phyloP scores from a whole-genome alignment of 2,113 vertebrate species.

The Alouatta palliata region DNA sequence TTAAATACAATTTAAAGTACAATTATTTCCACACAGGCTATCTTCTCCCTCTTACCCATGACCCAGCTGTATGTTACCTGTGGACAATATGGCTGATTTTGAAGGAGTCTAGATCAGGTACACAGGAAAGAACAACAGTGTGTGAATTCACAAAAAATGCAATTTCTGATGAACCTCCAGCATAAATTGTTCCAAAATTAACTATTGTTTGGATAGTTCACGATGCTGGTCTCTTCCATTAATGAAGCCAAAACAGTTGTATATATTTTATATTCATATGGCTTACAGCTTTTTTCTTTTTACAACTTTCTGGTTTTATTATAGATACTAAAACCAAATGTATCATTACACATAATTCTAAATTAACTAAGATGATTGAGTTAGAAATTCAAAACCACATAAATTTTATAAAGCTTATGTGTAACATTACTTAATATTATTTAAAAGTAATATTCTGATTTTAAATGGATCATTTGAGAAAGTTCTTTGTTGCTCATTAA shows the following conservation, averaged over 20 bases:
- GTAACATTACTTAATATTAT: neutral
- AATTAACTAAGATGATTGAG: conserved; percentile 12
- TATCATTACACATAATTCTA: conserved; percentile 24
- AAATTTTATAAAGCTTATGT: conserved; percentile 17
- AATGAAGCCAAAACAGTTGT: neutral
- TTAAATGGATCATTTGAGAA: conserved; percentile 28
- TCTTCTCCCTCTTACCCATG: neutral
- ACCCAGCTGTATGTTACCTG: neutral
- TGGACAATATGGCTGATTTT: neutral
- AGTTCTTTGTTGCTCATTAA: conserved; percentile 40
- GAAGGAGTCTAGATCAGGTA: neutral
- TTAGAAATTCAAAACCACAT: neutral
- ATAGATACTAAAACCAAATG: neutral
- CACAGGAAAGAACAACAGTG: neutral
- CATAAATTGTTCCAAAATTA: conserved; percentile 35
- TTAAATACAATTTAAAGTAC: conserved; percentile 31
- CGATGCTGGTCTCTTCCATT: conserved; percentile 31
- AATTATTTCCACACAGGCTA: neutral
- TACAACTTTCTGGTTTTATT: conserved; percentile 16
- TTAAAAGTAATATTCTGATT: neutral
- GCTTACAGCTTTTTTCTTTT: neutral
- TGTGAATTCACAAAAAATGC: conserved; percentile 19
- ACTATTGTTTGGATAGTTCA: neutral
- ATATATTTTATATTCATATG: neutral
- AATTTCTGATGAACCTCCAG: conserved; percentile 38